A percentile compares a stretch with the other conserved stretches of the same genome.
Conservation (phyloP, 2,888 invertebrate genomes). For the Chrysomela aeneicollis region DNA sequence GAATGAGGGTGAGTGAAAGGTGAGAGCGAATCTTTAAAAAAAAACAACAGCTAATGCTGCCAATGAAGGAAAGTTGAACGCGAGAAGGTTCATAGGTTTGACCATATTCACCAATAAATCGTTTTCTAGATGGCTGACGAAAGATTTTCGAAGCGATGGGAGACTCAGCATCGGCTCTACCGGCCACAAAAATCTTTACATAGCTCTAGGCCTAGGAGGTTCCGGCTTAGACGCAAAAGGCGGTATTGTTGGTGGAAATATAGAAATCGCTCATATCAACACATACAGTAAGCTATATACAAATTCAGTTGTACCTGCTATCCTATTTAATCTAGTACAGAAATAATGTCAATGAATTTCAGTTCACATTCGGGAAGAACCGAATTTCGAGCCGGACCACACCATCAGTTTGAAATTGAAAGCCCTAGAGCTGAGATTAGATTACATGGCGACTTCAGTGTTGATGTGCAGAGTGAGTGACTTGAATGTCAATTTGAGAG, state of each 20-base stretch:
- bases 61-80: no score
- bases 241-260: conserved; percentile 96
- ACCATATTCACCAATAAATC: no score
- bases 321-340: background rate
- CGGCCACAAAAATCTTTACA: conserved; percentile 92
- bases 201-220: conserved; percentile 86
- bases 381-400: conserved; percentile 83
- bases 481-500: conserved; percentile 80
- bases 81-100: no score
- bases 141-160: conserved; percentile 91
- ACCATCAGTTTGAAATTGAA: conserved; percentile 81
- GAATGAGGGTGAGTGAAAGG: no score
- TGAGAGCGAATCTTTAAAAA: no score
- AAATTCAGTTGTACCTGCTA: background rate
- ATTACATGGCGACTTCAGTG: conserved; percentile 98
- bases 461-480: conserved; percentile 89
- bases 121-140: conserved; percentile 82
- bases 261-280: conserved; percentile 88
- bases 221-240: conserved; percentile 95
- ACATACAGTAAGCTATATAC: conserved; percentile 71
- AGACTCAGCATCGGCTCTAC: conserved; percentile 92
- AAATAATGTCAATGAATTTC: conserved; percentile 38
- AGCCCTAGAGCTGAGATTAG: conserved; percentile 88
- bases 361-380: conserved; percentile 91
- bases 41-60: no score